Evolutionary conservation across 1,140 invertebrate species (phyloP).

Genomic region (Nomia melanderi): DNA sequence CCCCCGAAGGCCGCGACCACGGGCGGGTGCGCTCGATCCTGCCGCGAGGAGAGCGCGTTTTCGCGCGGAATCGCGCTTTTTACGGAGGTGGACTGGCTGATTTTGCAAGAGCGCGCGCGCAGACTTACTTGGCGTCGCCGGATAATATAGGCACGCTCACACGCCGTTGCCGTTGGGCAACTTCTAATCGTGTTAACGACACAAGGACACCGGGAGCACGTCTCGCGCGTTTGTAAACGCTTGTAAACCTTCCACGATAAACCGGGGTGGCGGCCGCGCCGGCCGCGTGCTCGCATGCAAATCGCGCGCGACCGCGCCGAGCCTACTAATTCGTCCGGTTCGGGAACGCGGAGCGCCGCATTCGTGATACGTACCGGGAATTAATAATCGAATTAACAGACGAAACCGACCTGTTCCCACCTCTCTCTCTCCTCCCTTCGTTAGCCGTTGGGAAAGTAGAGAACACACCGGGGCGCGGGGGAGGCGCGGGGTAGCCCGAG

Average conservation of each 20-base stretch:
- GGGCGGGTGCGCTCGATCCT: background rate
- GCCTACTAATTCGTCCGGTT: constrained; percentile 27
- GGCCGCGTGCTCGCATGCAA: constrained; percentile 38
- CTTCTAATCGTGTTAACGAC: constrained; percentile 68
- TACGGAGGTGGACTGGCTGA: constrained; percentile 62
- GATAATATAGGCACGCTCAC: constrained; percentile 61
- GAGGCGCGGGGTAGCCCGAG: background rate
- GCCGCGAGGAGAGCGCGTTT: constrained; percentile 22
- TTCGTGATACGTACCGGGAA: background rate
- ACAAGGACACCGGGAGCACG: constrained; percentile 60
- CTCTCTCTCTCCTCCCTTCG: no score
- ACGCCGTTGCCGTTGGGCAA: constrained; percentile 57
- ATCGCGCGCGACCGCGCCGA: constrained; percentile 22
- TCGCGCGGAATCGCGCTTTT: constrained; percentile 47
- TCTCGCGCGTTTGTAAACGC: constrained; percentile 48
- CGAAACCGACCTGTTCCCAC: no score
- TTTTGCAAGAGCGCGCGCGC: constrained; percentile 56
- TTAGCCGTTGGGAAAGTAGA: no score
- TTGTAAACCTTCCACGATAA: constrained; percentile 36
- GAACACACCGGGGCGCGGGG: no score
- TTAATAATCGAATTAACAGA: constrained; percentile 34
- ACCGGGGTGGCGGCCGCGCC: background rate
- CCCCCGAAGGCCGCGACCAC: constrained; percentile 4
- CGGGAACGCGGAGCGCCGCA: constrained; percentile 8
- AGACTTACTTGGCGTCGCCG: constrained; percentile 58